Evolutionary conservation across 2,797 vertebrate species (phyloP), one percentile per base, ranked within the genome.

Genomic region (Heteromormyrus szaboi): DNA sequence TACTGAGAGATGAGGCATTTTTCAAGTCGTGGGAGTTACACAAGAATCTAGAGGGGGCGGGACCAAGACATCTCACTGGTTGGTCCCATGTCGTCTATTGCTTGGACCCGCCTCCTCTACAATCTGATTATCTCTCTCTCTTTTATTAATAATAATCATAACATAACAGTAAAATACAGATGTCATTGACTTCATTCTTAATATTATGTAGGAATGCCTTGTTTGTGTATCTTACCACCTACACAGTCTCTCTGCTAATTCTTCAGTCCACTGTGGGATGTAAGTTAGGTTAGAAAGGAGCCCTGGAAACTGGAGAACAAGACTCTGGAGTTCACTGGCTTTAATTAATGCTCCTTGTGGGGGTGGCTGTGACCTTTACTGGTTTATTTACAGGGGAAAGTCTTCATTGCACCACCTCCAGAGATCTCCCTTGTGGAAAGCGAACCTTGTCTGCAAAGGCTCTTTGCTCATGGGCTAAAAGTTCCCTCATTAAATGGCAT

Each of bases 301-400:
- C 44, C n/a, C 51, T 22, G 89, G 51, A 90, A 88, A 48, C 76
- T 19, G 59, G 87, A 91, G 91, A 85, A 48, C 79, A 89, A 92
- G 92, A 91, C 86, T 83, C 12, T 11, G 1, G 59, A 90, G 93
- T 91, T 92, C 86, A 92, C 79, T n/a, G 29, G 53, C 89, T 92
- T 88, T 92, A 93, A 92, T 91, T 92, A 90, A 87, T 81, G 87
- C 87, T 90, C 29, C 86, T 56, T 91, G 89, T 81, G 88, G 89
- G 88, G 48, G 88, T 89, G 88, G 89, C 88, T 91, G 89, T 93
- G 92, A 93, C 91, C 91, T 94, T 93, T 93, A 90, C 86, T 91
- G 88, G 90, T 94, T 91, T 93, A 93, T 94, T 92, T 92, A 92
- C 87, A 88, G 68, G 89, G 93, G 91, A 84, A 90, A 83, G 86